A percentile compares a stretch with the other conserved stretches of the same genome.
phyloP scores from a whole-genome alignment of 2,113 vertebrate species.

The Serranochromis macrocephalus region DNA sequence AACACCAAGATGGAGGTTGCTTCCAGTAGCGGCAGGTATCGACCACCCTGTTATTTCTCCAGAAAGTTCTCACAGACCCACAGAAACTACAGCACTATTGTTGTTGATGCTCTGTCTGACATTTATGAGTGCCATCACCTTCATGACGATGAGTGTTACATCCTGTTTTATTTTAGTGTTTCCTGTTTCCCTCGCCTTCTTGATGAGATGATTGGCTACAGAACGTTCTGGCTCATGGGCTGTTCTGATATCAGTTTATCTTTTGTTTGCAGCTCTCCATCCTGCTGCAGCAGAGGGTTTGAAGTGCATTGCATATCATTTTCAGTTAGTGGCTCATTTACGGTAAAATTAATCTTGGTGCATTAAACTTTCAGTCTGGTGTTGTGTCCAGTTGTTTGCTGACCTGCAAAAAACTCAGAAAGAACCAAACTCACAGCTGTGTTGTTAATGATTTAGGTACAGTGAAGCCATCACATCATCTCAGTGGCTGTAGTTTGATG shows the following conservation, averaged over 20 bases:
- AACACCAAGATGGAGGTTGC: not conserved
- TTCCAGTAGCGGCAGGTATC: not conserved
- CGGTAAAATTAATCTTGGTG: not conserved
- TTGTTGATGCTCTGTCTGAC: not conserved
- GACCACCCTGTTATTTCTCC: not conserved
- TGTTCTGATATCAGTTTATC: not conserved
- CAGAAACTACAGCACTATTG: not conserved
- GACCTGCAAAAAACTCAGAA: not conserved
- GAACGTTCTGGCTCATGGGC: not conserved
- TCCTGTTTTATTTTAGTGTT: not conserved
- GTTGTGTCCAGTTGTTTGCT: not conserved
- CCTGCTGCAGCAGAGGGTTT: not conserved
- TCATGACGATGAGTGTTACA: not conserved
- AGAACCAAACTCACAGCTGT: not conserved
- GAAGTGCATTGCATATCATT: not conserved
- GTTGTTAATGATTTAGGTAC: not conserved
- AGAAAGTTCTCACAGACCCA: not conserved
- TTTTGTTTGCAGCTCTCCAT: not conserved
- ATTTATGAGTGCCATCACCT: not conserved
- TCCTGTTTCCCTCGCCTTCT: fast-evolving
- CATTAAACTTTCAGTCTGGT: not conserved
- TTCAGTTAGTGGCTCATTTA: not conserved
- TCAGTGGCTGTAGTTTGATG: not conserved
- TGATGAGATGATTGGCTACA: not conserved
- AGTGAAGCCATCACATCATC: not conserved